These are phyloP conservation scores for Xylota sylvarum DNA, from an alignment of 2,888 invertebrate genomes.

Conservation along the genomic window DNA sequence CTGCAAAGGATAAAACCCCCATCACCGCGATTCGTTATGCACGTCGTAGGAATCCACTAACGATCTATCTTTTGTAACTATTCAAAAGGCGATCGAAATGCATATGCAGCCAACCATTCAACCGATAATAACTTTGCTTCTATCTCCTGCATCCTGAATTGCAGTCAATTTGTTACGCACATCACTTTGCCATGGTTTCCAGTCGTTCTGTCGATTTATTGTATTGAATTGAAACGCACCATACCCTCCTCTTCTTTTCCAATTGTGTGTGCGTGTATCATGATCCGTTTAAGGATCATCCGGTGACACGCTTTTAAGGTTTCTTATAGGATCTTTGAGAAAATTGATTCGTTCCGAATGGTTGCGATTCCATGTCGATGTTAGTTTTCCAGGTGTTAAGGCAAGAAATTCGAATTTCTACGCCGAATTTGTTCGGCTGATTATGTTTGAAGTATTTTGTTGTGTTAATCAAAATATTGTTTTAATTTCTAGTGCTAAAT, in stretches of 20 bases:
- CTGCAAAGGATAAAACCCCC: slow-evolving; percentile 52
- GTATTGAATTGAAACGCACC: slow-evolving; percentile 50
- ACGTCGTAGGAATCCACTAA: slow-evolving; percentile 70
- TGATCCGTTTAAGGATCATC: slow-evolving; percentile 64
- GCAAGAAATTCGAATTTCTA: slow-evolving; percentile 78
- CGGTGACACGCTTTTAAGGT: slow-evolving; percentile 69
- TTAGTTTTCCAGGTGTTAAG: slow-evolving; percentile 78
- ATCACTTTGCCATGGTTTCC: slow-evolving; percentile 62
- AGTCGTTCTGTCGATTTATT: slow-evolving; percentile 67
- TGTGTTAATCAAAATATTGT: slow-evolving; percentile 63
- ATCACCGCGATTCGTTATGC: slow-evolving; percentile 73
- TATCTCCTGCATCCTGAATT: slow-evolving; percentile 44
- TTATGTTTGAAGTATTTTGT: slow-evolving; percentile 50
- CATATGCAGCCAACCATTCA: slow-evolving; percentile 55
- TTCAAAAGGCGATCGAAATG: slow-evolving; percentile 48
- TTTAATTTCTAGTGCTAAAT: slow-evolving; percentile 24
- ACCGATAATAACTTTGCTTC: slow-evolving; percentile 58
- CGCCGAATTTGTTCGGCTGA: slow-evolving; percentile 72
- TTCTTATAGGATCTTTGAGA: slow-evolving; percentile 25
- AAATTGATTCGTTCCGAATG: slow-evolving; percentile 77
- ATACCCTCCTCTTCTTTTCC: slow-evolving; percentile 27
- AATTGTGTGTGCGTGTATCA: neutral
- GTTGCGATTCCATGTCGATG: slow-evolving; percentile 65
- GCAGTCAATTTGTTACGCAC: slow-evolving; percentile 66
- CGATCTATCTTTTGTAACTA: slow-evolving; percentile 55